Evolutionary conservation across 2,888 invertebrate species (phyloP).

Genomic region (Tetragnatha montana): DNA sequence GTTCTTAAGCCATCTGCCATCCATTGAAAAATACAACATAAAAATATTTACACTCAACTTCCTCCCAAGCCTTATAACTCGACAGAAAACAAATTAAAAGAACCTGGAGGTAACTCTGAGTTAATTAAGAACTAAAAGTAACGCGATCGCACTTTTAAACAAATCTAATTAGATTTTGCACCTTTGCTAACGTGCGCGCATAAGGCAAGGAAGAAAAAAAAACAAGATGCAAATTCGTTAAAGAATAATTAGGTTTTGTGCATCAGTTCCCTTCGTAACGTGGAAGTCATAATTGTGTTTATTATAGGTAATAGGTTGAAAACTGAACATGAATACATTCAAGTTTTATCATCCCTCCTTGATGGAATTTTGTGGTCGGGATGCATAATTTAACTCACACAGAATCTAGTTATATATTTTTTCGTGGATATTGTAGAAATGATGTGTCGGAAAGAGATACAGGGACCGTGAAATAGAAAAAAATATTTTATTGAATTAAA

Average conservation of each 20-base stretch:
- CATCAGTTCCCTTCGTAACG: neutral
- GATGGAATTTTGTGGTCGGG: neutral
- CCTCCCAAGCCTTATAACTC: neutral
- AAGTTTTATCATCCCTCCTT: neutral
- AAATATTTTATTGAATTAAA: too few species aligned
- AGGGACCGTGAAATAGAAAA: too few species aligned
- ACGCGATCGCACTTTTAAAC: conserved; percentile 29
- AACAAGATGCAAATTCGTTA: conserved; percentile 9
- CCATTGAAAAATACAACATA: neutral
- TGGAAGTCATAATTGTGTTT: conserved; percentile 74
- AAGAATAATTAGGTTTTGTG: conserved; percentile 19
- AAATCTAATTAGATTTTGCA: conserved; percentile 49
- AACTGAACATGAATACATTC: neutral
- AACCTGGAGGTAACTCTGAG: conserved; percentile 5
- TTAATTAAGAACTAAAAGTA: conserved; percentile 27
- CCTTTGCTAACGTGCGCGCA: neutral
- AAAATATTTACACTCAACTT: neutral
- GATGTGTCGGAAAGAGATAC: too few species aligned
- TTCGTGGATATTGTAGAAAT: neutral
- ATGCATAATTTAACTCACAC: neutral
- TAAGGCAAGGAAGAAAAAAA: conserved; percentile 11
- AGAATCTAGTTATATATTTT: neutral
- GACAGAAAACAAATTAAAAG: conserved; percentile 26
- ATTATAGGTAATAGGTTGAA: conserved; percentile 1
- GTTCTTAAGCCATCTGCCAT: neutral